A percentile compares a stretch with the other conserved stretches of the same genome.
These are phyloP conservation scores for Columbina picui DNA, from an alignment of 2,113 vertebrate species.

Conservation along the genomic window DNA sequence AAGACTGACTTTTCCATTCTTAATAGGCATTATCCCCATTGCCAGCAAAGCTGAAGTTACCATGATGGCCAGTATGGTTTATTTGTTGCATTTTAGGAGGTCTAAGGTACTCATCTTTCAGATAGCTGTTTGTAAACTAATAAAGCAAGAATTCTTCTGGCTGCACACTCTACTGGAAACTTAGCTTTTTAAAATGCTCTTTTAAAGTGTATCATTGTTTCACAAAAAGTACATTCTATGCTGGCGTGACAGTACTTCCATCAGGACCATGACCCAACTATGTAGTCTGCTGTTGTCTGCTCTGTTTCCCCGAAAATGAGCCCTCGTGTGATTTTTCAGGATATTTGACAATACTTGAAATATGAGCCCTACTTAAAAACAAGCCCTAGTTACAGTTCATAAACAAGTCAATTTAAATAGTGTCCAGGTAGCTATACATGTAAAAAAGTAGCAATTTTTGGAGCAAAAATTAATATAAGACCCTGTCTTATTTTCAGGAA, in stretches of 20 bases:
- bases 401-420: no score
- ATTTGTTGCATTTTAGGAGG: neutral
- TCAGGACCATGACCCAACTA: no score
- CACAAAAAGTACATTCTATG: neutral
- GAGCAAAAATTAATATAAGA: no score
- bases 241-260: neutral
- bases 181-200: neutral
- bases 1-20: neutral
- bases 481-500: no score
- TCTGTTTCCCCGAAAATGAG: no score
- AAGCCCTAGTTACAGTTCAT: no score
- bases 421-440: no score
- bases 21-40: accelerated
- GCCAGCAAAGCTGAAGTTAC: neutral
- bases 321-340: no score
- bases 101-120: neutral
- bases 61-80: accelerated
- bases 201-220: no score
- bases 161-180: neutral
- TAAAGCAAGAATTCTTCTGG: neutral
- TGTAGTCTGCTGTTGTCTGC: neutral
- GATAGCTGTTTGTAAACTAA: neutral
- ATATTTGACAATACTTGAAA: no score
- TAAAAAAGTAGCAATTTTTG: no score
- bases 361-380: no score